phyloP scores from a whole-genome alignment of 2,113 vertebrate genomes.

The Pungitius pungitius region DNA sequence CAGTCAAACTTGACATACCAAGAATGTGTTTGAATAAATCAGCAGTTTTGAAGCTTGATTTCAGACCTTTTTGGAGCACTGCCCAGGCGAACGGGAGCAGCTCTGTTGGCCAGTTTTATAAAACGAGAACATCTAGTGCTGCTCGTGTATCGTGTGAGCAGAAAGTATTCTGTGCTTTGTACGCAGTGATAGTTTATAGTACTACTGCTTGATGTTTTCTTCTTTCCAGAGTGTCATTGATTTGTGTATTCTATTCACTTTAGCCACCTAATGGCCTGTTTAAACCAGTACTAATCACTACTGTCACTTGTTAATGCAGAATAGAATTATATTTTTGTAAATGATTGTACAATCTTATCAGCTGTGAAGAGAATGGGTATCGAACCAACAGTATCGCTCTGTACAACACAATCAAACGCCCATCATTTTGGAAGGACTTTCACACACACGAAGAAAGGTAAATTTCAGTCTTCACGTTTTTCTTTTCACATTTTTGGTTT shows the following conservation, averaged over 20 bases:
- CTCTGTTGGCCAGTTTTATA: constrained; percentile 10
- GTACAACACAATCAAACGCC: constrained; percentile 20
- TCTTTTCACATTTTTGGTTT: constrained; percentile 9
- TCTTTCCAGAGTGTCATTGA: constrained; percentile 12
- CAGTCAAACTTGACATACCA: constrained; percentile 5
- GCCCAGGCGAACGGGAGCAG: background rate
- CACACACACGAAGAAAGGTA: constrained; percentile 6
- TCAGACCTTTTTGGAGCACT: constrained; percentile 17
- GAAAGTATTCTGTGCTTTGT: constrained; percentile 20
- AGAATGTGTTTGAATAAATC: constrained; percentile 5
- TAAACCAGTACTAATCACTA: constrained; percentile 60
- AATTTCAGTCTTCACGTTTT: constrained; percentile 1
- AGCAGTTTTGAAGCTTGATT: constrained; percentile 7
- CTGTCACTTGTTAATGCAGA: constrained; percentile 73
- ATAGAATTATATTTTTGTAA: constrained; percentile 85
- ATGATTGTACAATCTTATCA: constrained; percentile 59
- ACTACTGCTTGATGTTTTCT: constrained; percentile 38
- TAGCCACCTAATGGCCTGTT: constrained; percentile 20
- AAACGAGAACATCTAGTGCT: constrained; percentile 12
- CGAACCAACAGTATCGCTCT: constrained; percentile 30
- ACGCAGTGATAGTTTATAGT: constrained; percentile 1
- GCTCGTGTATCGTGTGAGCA: constrained; percentile 15
- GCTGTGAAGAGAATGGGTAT: constrained; percentile 46
- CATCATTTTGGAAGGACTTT: constrained; percentile 8
- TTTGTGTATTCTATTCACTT: constrained; percentile 31